These are phyloP conservation scores for Taenioides sp. DNA, from an alignment of 2,797 vertebrate genomes.

Conservation along the genomic window DNA sequence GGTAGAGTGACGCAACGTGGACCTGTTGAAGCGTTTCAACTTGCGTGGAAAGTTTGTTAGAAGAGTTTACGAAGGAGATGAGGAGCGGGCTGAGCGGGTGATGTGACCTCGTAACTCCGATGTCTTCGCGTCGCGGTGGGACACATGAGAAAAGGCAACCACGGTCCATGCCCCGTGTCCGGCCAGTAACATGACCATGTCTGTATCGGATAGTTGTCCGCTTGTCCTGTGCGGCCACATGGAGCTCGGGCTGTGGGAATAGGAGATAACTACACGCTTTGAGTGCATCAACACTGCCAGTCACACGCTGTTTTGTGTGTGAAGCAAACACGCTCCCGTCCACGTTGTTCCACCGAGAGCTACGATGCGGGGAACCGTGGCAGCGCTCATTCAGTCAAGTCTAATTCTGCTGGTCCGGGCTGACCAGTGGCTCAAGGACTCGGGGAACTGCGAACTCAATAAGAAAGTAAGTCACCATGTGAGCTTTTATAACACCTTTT, in stretches of 20 bases:
- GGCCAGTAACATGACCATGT: slow-evolving; percentile 56
- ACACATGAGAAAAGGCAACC: slow-evolving; percentile 43
- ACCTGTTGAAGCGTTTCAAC: slow-evolving; percentile 26
- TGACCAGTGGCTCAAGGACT: slow-evolving; percentile 70
- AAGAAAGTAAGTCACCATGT: slow-evolving; percentile 75
- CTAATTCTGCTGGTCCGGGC: slow-evolving; percentile 78
- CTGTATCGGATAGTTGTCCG: slow-evolving; percentile 60
- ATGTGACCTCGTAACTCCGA: slow-evolving; percentile 50
- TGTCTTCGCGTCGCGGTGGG: slow-evolving; percentile 21
- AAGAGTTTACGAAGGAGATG: neutral
- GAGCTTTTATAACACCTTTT: neutral
- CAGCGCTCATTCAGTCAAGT: slow-evolving; percentile 74
- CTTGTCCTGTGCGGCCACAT: slow-evolving; percentile 45
- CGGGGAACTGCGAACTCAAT: slow-evolving; percentile 74
- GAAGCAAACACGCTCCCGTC: slow-evolving; percentile 18
- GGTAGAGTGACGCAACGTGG: slow-evolving; percentile 25
- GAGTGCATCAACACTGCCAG: slow-evolving; percentile 19
- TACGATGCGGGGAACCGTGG: slow-evolving; percentile 76
- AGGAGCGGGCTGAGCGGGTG: slow-evolving; percentile 27
- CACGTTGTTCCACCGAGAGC: slow-evolving; percentile 33
- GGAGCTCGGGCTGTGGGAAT: slow-evolving; percentile 49
- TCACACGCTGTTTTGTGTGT: slow-evolving; percentile 16
- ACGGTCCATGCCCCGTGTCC: slow-evolving; percentile 28
- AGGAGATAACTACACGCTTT: slow-evolving; percentile 25
- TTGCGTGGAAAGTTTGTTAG: slow-evolving; percentile 15